Evolutionary conservation across 2,888 invertebrate genomes (phyloP), one percentile per base, ranked within the genome.

Genomic region (Ptychoptera albimana): DNA sequence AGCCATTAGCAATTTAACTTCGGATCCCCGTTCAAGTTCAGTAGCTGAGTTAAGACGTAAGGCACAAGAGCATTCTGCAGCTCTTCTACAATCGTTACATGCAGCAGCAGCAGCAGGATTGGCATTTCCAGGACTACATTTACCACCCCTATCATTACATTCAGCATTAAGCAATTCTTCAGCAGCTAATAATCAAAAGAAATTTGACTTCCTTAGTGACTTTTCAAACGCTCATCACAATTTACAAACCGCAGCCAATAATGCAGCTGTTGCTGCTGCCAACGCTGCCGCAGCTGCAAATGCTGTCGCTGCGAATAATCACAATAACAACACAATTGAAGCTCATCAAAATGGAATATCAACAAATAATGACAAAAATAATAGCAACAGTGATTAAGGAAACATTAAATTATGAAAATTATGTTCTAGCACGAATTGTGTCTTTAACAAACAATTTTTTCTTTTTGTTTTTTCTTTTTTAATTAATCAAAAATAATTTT

Each of bases 21-120:
- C 73, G 50, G 83, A 85, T 60, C 82, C 83, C 34, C 73, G 85
- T 35, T 81, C 83, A 6, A 81, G 84, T 53, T 91, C 89, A 63
- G 88, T 93, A 14, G 92, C 92, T 1, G 93, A 93, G 56, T 70
- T 94, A 37, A 72, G 93, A 8, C 76, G 93, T 44, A 91, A 92
- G 61, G 93, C 93, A 1, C 88, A 93, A 63, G 93, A 94, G 60
- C 93, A 94, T 63, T 87, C 91, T 1, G 92, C 93, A 1, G 91
- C 92, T 0, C 66, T 88, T 16, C 64, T 84, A 43, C 83, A 84
- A 58, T 78, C 79, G 34, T 64, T 84, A 40, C 82, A 83, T 53
- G 53, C 66, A 61, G 58, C 65, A 63, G 61, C 77, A 63, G 53
- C 72, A 61, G 51, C 60, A 50, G 55, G 64, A 2, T 58, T 57